Percentiles rank a stretch among this genome's conserved stretches.
These are phyloP conservation scores for Erinaceus europaeus DNA, from an alignment of 2,113 vertebrate species.

Conservation along the genomic window DNA sequence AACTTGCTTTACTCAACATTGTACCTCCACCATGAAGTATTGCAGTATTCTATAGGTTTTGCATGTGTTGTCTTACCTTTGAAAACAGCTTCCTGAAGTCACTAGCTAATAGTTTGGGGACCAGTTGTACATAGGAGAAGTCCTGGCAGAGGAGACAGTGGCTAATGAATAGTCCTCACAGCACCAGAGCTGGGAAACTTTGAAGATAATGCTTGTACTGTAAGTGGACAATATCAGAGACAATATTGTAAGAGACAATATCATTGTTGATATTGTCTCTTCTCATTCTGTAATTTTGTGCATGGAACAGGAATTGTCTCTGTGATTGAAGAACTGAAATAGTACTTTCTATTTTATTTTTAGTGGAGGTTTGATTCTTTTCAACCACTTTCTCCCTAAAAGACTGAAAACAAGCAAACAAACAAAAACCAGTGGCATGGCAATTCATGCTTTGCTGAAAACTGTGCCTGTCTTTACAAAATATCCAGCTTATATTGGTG, in stretches of 20 bases:
- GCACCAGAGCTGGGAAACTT: neutral
- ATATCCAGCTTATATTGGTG: constrained; percentile 55
- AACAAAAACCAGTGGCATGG: neutral
- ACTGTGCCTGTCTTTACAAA: neutral
- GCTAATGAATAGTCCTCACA: neutral
- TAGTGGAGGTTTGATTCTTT: constrained; percentile 7
- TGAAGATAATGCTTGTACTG: neutral
- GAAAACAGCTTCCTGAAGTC: neutral
- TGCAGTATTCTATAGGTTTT: neutral
- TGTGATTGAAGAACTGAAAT: neutral
- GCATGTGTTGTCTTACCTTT: neutral
- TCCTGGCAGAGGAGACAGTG: neutral
- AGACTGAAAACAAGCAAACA: too few relatives aligned
- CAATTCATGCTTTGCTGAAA: neutral
- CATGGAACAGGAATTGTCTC: neutral
- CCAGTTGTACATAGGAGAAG: neutral
- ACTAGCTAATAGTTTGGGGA: neutral
- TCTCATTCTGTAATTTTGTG: neutral
- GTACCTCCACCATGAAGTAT: neutral
- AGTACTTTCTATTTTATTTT: constrained; percentile 20
- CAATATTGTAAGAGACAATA: too few relatives aligned
- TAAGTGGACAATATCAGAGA: neutral
- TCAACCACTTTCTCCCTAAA: neutral
- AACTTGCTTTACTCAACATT: neutral
- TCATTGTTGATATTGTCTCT: neutral